Evolutionary conservation across 2,113 vertebrate species (phyloP).

Genomic region (Pluvialis apricaria): DNA sequence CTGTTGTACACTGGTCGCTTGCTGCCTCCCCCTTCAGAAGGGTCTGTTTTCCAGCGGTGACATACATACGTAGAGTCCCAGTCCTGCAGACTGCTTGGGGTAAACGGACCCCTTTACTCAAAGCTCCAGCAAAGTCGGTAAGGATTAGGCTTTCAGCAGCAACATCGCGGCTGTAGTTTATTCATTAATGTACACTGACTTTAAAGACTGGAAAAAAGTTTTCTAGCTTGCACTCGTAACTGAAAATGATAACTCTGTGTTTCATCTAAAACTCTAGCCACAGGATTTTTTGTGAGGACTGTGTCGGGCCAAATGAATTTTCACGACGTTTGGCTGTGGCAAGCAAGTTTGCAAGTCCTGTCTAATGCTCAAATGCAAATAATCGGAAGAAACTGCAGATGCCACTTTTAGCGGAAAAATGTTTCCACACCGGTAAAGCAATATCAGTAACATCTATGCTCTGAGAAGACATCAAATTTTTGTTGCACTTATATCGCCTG

Average conservation of each 20-base stretch:
- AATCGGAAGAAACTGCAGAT: conserved; percentile 26
- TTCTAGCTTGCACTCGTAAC: neutral
- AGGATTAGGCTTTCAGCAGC: neutral
- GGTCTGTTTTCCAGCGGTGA: neutral
- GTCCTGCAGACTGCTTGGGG: neutral
- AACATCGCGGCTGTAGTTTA: neutral
- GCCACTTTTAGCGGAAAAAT: conserved; percentile 54
- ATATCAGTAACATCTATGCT: conserved; percentile 70
- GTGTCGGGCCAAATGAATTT: neutral
- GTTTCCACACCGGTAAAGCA: conserved; percentile 59
- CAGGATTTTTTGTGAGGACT: neutral
- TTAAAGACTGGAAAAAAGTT: neutral
- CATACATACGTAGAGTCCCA: fast-evolving
- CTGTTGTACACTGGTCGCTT: neutral
- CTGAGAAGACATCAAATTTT: conserved; percentile 69
- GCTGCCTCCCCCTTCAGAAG: neutral
- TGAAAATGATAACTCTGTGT: neutral
- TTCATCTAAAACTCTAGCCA: neutral
- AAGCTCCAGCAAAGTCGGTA: neutral
- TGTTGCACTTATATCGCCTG: conserved; percentile 63
- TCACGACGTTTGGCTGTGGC: neutral
- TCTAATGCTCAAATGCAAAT: neutral
- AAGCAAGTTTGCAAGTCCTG: neutral
- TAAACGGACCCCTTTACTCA: neutral
- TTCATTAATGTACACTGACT: neutral